Percentiles rank a stretch among this genome's conserved stretches.
phyloP scores from a whole-genome alignment of 2,888 invertebrate genomes.

The Caenorhabditis plicata region DNA sequence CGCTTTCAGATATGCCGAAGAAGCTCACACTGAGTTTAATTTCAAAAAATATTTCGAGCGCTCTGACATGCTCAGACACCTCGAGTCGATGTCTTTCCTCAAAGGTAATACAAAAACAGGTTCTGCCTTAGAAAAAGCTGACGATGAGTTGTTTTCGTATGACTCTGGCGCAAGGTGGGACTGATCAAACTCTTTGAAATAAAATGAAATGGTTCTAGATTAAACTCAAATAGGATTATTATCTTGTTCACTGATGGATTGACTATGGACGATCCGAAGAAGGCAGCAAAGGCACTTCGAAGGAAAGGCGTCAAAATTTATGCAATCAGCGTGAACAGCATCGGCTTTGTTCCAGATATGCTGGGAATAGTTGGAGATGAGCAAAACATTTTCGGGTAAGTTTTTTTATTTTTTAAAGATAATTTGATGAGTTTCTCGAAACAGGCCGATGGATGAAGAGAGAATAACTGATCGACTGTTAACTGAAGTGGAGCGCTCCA shows the following conservation, averaged over 20 bases:
- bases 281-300: conserved; percentile 50
- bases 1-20: conserved; percentile 45
- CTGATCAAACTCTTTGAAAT: too few species aligned
- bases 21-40: conserved; percentile 57
- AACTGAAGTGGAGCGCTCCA: conserved; percentile 49
- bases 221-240: conserved; percentile 42
- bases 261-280: conserved; percentile 60
- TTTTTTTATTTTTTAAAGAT: not conserved
- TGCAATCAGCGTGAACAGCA: conserved; percentile 54
- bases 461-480: conserved; percentile 48
- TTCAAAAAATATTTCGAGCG: conserved; percentile 51
- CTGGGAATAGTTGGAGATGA: conserved; percentile 56
- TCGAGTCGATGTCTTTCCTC: conserved; percentile 25
- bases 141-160: conserved; percentile 41
- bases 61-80: conserved; percentile 29
- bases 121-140: conserved; percentile 30
- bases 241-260: conserved; percentile 63
- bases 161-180: conserved; percentile 45
- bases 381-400: conserved; percentile 59
- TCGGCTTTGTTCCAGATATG: conserved; percentile 59
- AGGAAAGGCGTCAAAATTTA: conserved; percentile 56
- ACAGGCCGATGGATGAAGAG: conserved; percentile 46
- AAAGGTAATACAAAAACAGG: conserved; percentile 43
- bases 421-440: not conserved
- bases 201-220: conserved; percentile 10